Evolutionary conservation across 1,140 invertebrate genomes (phyloP).

Genomic region (Homalodisca vitripennis): DNA sequence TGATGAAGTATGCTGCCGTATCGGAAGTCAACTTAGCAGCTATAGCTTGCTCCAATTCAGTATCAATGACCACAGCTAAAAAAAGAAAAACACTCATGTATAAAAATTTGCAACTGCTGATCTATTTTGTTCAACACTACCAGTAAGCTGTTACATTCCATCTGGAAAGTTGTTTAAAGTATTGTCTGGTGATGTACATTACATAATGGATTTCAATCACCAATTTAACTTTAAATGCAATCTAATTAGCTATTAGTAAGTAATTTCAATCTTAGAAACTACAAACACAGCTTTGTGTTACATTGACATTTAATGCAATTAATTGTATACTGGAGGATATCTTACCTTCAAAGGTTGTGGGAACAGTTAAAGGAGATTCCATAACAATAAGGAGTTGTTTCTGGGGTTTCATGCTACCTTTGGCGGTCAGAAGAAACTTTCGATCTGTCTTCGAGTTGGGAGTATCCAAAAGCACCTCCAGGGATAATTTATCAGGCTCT

Average conservation of each 20-base stretch:
- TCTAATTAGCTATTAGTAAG: no score
- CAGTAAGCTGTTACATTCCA: no score
- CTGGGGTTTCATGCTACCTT: constrained; percentile 52
- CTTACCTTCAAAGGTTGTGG: constrained; percentile 52
- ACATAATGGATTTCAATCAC: no score
- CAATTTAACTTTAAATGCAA: no score
- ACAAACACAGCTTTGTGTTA: background rate
- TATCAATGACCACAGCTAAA: constrained; percentile 55
- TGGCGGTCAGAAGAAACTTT: constrained; percentile 54
- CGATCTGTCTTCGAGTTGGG: constrained; percentile 63
- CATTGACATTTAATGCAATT: background rate
- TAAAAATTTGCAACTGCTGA: no score
- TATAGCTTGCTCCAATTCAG: constrained; percentile 55
- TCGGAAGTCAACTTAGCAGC: constrained; percentile 57
- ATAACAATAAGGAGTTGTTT: constrained; percentile 55
- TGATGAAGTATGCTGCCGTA: constrained; percentile 57
- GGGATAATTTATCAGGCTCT: constrained; percentile 46
- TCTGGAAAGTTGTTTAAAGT: no score
- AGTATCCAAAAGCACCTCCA: constrained; percentile 68
- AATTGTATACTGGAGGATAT: background rate
- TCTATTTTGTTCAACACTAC: no score
- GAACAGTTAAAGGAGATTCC: constrained; percentile 58
- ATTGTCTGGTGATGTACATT: no score
- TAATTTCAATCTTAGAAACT: background rate
- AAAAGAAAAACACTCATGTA: no score